Evolutionary conservation across 2,888 invertebrate species (phyloP), one percentile per base, ranked within the genome.

Genomic region (Gerosis bhagava): DNA sequence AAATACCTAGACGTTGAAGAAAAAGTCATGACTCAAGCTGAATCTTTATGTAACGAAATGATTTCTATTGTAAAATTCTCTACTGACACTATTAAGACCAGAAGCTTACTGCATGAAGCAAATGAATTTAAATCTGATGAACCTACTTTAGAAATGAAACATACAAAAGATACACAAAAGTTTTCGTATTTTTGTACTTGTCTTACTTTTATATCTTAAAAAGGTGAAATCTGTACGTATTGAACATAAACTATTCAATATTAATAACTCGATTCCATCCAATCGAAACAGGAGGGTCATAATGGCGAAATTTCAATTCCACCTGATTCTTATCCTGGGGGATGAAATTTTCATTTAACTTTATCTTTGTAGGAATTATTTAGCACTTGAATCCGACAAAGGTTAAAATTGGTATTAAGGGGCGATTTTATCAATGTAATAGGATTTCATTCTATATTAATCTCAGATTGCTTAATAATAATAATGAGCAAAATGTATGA

Each of bases 81-180:
- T 3, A 71, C 80, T 36, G 91, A 90, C 24, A 89, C 90, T 0
- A 91, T 91, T 5, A 89, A 87, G 60, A 82, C 91, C 5, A 70
- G 70, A 50, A 75, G 77, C 51, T 67, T 81, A 8, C 54, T 83
- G 1, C 69, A 57, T 46, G 78, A 83, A 64, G 78, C 80, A 0
- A 71, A 58, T 56, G 82, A 84, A 65, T 67, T 77, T 28, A 79
- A 77, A 48, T 25, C 58, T 0, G 73, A 75, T 13, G 79, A 77
- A 41, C 62, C 67, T 36, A 67, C 77, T 3, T 10, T 69, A 36
- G 84, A 84, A 54, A 57, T 58, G 0, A 79, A 78, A 54, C 86
- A 86, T 62, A 62, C 83, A 16, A 75, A 65, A 54, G 75, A 81
- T 19, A 87, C 88, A 3, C 86, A 86, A 58, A 87, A 79, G 63